Conservation (phyloP, 1,140 invertebrate genomes). For the Achatina immaculata region DNA sequence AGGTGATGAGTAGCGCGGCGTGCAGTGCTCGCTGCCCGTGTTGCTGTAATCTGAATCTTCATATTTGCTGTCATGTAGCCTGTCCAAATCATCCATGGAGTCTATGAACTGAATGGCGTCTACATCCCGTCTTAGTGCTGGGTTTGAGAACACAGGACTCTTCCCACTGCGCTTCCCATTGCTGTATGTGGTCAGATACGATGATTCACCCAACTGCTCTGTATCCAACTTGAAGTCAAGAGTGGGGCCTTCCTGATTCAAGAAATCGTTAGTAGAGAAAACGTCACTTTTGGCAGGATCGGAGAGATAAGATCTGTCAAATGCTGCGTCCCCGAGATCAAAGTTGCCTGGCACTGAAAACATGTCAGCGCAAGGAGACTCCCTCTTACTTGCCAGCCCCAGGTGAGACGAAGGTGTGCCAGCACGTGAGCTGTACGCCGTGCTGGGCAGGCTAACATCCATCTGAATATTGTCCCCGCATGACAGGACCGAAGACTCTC, state of each 20-base stretch:
- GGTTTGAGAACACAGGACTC: background rate
- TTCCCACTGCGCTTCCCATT: background rate
- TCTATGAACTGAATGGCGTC: too few relatives aligned
- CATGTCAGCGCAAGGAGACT: too few relatives aligned
- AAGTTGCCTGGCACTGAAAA: too few relatives aligned
- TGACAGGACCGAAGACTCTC: background rate
- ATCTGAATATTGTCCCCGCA: background rate
- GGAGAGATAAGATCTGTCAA: too few relatives aligned
- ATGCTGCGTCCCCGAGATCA: too few relatives aligned
- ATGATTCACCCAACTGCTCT: background rate
- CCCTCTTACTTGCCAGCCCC: too few relatives aligned
- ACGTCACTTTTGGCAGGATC: too few relatives aligned
- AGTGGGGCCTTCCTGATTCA: background rate
- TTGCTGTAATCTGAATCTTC: conserved; percentile 20
- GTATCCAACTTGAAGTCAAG: background rate
- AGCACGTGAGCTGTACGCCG: too few relatives aligned
- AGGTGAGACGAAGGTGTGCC: too few relatives aligned
- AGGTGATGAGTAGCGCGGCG: background rate
- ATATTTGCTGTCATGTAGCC: background rate
- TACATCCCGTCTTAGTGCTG: background rate
- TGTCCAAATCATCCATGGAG: background rate
- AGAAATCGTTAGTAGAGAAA: too few relatives aligned
- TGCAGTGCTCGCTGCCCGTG: background rate
- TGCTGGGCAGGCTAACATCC: too few relatives aligned
- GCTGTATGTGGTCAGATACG: background rate